A percentile compares a stretch with the other conserved stretches of the same genome.
phyloP scores from a whole-genome alignment of 2,797 vertebrate genomes.

The Melanogrammus aeglefinus region DNA sequence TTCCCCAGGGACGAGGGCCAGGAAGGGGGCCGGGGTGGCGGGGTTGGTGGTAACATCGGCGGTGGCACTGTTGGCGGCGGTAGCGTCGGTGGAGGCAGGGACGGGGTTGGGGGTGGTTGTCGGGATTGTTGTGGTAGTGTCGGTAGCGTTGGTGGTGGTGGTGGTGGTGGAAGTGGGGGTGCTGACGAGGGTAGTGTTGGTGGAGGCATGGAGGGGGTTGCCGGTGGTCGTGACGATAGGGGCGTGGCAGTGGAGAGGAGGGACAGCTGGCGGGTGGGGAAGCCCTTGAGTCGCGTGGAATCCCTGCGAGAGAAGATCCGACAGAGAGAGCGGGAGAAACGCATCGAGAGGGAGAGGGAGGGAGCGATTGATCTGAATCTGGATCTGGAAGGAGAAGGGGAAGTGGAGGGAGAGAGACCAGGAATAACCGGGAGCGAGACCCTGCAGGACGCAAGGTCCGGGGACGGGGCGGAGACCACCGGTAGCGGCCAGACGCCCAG shows the following conservation, averaged over 20 bases:
- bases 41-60: slow-evolving; percentile 22
- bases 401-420: not conserved
- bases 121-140: too few species aligned
- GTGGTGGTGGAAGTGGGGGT: slow-evolving; percentile 13
- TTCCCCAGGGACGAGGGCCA: slow-evolving; percentile 34
- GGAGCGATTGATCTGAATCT: slow-evolving; percentile 31
- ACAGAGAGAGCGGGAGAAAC: slow-evolving; percentile 56
- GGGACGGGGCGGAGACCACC: not conserved
- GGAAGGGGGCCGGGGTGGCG: slow-evolving; percentile 36
- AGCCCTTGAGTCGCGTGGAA: slow-evolving; percentile 70
- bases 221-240: slow-evolving; percentile 29
- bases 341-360: slow-evolving; percentile 41
- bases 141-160: too few species aligned
- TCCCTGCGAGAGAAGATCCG: slow-evolving; percentile 70
- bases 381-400: not conserved
- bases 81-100: too few species aligned
- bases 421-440: too few species aligned
- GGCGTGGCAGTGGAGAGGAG: slow-evolving; percentile 50
- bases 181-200: slow-evolving; percentile 29
- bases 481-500: slow-evolving; percentile 8
- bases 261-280: slow-evolving; percentile 69
- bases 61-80: too few species aligned
- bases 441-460: too few species aligned
- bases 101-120: too few species aligned
- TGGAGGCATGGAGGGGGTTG: slow-evolving; percentile 29